phyloP scores from a whole-genome alignment of 2,113 vertebrate species.

The Bubalus kerabau region DNA sequence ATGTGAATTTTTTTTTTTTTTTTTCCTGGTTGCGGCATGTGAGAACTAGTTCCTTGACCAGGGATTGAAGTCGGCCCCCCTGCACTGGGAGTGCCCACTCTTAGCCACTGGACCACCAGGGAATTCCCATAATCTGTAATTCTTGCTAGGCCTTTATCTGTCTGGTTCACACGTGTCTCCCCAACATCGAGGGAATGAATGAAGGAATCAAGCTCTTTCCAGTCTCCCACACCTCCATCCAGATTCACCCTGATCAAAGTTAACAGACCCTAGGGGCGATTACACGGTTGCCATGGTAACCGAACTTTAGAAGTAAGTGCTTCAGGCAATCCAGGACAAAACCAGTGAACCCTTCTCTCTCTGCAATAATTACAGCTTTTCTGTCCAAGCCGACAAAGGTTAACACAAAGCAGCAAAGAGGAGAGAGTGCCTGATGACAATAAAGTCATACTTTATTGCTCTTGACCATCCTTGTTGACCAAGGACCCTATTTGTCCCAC shows the following conservation, averaged over 20 bases:
- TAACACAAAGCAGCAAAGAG: background rate
- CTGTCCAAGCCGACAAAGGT: background rate
- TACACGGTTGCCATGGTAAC: background rate
- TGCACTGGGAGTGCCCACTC: background rate
- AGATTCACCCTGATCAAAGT: background rate
- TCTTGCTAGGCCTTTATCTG: background rate
- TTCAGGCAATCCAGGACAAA: background rate
- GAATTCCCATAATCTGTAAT: background rate
- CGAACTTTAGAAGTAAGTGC: constrained; percentile 15
- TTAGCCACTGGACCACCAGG: background rate
- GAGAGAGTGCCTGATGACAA: background rate
- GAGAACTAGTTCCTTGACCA: background rate
- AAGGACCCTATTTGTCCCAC: background rate
- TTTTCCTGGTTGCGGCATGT: background rate
- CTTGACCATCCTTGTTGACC: background rate
- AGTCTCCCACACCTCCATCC: background rate
- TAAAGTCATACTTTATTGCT: background rate
- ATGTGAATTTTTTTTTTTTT: background rate
- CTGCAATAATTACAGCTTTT: background rate
- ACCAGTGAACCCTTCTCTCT: background rate
- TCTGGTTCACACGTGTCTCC: background rate
- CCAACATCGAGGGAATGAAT: background rate
- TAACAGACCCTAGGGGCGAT: background rate
- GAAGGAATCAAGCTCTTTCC: background rate
- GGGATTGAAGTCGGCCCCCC: background rate